phyloP scores from a whole-genome alignment of 2,113 vertebrate genomes.

The Strix aluco region DNA sequence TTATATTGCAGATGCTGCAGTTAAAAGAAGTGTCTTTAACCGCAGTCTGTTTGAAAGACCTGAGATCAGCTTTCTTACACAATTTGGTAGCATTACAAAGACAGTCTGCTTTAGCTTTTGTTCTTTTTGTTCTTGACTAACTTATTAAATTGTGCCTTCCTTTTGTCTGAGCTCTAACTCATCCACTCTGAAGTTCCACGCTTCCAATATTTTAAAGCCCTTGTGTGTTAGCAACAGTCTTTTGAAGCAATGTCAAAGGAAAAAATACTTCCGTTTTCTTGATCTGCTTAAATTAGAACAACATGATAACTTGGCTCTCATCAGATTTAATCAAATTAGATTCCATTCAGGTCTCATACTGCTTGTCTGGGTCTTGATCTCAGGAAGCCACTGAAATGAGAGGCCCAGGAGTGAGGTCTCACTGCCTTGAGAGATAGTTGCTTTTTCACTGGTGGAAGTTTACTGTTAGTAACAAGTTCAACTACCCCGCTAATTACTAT shows the following conservation, averaged over 20 bases:
- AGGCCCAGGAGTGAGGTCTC: background rate
- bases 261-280: background rate
- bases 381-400: background rate
- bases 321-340: background rate
- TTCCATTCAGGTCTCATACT: background rate
- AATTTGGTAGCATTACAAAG: background rate
- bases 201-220: background rate
- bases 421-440: background rate
- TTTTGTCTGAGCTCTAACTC: background rate
- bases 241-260: background rate
- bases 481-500: background rate
- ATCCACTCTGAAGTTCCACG: background rate
- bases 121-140: background rate
- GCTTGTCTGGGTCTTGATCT: background rate
- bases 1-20: background rate
- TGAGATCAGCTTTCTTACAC: background rate
- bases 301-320: background rate
- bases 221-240: background rate
- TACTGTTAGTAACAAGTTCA: background rate
- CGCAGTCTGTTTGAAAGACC: background rate
- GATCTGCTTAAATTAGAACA: background rate
- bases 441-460: background rate
- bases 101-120: background rate
- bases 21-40: background rate
- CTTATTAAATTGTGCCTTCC: background rate